phyloP scores from a whole-genome alignment of 1,140 invertebrate genomes.

The Drosophila sulfurigaster region DNA sequence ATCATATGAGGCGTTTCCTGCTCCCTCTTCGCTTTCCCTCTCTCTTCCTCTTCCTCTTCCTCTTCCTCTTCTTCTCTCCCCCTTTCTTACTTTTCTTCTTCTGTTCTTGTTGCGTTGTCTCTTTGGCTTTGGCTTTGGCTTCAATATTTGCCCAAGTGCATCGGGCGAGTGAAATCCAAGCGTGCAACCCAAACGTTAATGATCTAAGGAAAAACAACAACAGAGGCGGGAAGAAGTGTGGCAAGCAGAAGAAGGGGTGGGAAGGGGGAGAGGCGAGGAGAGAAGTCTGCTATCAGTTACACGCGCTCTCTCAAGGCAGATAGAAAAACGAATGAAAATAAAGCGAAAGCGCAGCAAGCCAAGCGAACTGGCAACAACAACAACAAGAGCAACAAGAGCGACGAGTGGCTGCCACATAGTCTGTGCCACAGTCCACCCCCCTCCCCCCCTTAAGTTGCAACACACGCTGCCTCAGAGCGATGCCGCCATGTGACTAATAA shows the following conservation, averaged over 20 bases:
- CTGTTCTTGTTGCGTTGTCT: no score
- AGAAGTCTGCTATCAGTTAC: conserved; percentile 63
- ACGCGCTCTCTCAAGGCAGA: conserved; percentile 60
- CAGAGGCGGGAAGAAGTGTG: neutral
- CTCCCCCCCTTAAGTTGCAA: neutral
- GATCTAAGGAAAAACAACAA: conserved; percentile 33
- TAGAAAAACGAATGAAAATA: conserved; percentile 21
- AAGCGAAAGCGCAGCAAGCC: conserved; percentile 57
- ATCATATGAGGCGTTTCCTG: no score
- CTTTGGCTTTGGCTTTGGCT: neutral
- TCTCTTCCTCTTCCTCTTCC: neutral
- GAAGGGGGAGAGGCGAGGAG: neutral
- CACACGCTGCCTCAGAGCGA: conserved; percentile 14
- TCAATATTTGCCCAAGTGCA: conserved; percentile 18
- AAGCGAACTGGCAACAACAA: conserved; percentile 48
- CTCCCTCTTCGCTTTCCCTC: no score
- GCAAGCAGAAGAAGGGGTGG: neutral
- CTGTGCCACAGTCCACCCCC: conserved; percentile 5
- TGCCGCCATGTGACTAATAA: conserved; percentile 78
- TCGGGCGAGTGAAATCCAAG: conserved; percentile 20
- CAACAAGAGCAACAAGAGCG: conserved; percentile 28
- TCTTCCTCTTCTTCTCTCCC: neutral
- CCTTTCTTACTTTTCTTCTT: neutral
- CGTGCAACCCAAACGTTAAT: conserved; percentile 37
- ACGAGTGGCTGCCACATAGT: neutral